A percentile compares a stretch with the other conserved stretches of the same genome.
These are phyloP conservation scores for Baronia brevicornis DNA, from an alignment of 2,888 invertebrate genomes.

Conservation along the genomic window DNA sequence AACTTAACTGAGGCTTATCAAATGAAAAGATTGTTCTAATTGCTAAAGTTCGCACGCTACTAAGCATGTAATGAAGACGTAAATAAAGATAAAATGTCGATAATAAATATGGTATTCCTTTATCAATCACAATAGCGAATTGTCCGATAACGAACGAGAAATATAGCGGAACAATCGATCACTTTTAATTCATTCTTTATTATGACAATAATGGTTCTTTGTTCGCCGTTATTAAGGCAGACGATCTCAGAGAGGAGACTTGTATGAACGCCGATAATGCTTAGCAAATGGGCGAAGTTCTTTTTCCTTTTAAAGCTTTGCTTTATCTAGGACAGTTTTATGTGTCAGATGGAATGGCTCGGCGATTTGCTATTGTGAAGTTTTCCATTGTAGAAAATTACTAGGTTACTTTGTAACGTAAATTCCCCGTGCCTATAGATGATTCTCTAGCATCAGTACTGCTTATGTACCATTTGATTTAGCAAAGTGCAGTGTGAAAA, in stretches of 20 bases:
- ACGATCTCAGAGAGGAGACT: conserved; percentile 8
- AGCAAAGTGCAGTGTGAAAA: too few species aligned
- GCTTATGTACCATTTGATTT: too few species aligned
- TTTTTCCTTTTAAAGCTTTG: conserved; percentile 7
- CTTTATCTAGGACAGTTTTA: conserved; percentile 1
- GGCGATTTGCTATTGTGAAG: too few species aligned
- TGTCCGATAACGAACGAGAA: conserved; percentile 18
- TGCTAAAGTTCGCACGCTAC: conserved; percentile 9
- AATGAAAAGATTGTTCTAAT: conserved; percentile 10
- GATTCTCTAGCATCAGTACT: too few species aligned
- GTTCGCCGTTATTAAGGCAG: conserved; percentile 12
- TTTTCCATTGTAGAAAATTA: too few species aligned
- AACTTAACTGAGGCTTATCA: neutral
- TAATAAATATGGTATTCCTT: conserved; percentile 4
- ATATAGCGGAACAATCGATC: conserved; percentile 18
- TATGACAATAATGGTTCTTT: conserved; percentile 17
- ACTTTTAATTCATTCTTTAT: conserved; percentile 17
- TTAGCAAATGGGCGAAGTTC: conserved; percentile 7
- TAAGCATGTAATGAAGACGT: conserved; percentile 1
- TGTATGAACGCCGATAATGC: conserved; percentile 5
- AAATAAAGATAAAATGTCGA: conserved; percentile 6
- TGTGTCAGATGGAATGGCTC: neutral
- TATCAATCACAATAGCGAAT: conserved; percentile 10
- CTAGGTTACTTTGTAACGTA: too few species aligned
- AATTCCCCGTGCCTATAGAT: too few species aligned